Evolutionary conservation across 1,140 invertebrate species (phyloP).

Genomic region (Sipha flava): DNA sequence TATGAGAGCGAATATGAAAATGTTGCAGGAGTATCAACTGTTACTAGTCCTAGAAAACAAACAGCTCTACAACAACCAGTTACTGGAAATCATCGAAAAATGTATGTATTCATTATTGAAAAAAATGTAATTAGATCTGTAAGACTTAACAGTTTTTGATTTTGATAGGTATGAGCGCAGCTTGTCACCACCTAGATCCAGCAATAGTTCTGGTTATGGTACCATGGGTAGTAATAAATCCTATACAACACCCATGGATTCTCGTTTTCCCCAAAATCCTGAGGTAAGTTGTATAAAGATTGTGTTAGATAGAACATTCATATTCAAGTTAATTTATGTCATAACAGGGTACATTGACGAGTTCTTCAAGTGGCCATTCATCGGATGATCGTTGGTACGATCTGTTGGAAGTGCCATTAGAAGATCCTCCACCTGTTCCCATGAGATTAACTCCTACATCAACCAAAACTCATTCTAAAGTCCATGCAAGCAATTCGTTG

Average conservation of each 20-base stretch:
- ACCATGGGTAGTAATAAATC: constrained; percentile 68
- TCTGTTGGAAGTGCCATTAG: constrained; percentile 44
- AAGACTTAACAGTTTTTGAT: background rate
- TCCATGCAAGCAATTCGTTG: constrained; percentile 45
- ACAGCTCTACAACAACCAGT: constrained; percentile 48
- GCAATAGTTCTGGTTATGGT: constrained; percentile 74
- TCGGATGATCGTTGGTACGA: constrained; percentile 61
- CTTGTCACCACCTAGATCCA: constrained; percentile 71
- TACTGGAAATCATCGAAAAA: constrained; percentile 52
- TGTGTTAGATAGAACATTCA: background rate
- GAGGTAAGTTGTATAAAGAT: constrained; percentile 40
- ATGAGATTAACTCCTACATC: constrained; percentile 35
- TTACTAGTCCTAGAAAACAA: constrained; percentile 38
- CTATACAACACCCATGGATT: constrained; percentile 48
- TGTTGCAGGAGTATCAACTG: constrained; percentile 46
- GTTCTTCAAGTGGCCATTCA: constrained; percentile 57
- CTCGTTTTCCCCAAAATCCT: constrained; percentile 47
- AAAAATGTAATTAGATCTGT: background rate
- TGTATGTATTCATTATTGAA: constrained; percentile 38
- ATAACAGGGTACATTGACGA: constrained; percentile 50
- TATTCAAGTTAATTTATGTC: background rate
- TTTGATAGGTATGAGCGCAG: constrained; percentile 55
- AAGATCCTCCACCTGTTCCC: constrained; percentile 49
- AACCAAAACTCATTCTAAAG: constrained; percentile 36
- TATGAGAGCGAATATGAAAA: constrained; percentile 67